Evolutionary conservation across 2,113 vertebrate species (phyloP), one percentile per base, ranked within the genome.

Genomic region (Labeo rohita): DNA sequence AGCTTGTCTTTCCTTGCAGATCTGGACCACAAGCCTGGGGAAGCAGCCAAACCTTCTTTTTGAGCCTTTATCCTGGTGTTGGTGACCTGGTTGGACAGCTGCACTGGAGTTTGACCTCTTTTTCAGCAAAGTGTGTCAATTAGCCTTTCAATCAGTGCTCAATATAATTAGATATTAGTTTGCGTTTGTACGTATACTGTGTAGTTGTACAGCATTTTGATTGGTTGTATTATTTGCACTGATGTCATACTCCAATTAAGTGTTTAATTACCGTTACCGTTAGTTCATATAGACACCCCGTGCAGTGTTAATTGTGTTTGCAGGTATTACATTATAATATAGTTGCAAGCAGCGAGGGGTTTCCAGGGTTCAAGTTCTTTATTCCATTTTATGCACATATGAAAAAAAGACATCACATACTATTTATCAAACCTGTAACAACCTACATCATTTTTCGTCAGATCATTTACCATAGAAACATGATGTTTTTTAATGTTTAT

Each of bases 21-120:
- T 43, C 81, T 73, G 47, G 66, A 84, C 82, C 82, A 84, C 68
- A 84, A 73, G 49, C 36, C 76, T 47, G 15, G 15, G 36, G 50
- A 65, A 3, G 65, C 50, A 70, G 76, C 63, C 76, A 84, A 39
- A 8, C 2, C 10, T 66, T 52, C 56, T 66, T 65, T 28, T 70
- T 45, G 15, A 72, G 23, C 23, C n/a, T 84, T 61, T 8, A 72
- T 18, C 9, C 21, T 61, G 80, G 28, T 76, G 70, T 61, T 75
- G 45, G 36, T 76, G 54, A 61, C 23, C 56, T 18, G 79, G 76
- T 72, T 47, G 43, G 54, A 80, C 43, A 39, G 52, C 77, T 61
- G 84, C 23, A 61, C 45, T 80, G 50, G 50, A 3, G 15, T 77
- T 66, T 36, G 13, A 11, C 47, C 66, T 72, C 39, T 49, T 68